Percentiles rank a stretch among this genome's conserved stretches.
phyloP scores from a whole-genome alignment of 2,888 invertebrate species.

The Lepetodrilus schrolli region DNA sequence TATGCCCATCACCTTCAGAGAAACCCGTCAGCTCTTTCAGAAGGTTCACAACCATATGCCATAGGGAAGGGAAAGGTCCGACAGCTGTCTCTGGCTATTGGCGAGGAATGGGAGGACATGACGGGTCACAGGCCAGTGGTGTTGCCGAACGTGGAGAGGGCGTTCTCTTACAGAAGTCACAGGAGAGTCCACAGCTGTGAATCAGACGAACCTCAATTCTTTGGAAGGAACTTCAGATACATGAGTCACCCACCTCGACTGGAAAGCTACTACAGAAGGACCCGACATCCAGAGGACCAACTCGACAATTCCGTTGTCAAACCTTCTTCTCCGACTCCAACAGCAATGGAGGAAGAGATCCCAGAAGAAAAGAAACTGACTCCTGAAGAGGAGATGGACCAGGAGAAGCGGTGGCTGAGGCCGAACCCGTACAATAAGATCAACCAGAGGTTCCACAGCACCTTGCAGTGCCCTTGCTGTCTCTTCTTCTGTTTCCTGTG shows the following conservation, averaged over 20 bases:
- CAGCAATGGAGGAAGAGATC: background rate
- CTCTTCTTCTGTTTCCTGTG: constrained; percentile 61
- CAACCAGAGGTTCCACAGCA: constrained; percentile 55
- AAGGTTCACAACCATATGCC: background rate
- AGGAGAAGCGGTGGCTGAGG: constrained; percentile 11
- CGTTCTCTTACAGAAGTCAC: constrained; percentile 12
- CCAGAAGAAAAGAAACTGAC: background rate
- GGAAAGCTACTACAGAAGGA: background rate
- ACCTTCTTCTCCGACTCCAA: background rate
- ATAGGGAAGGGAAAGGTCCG: background rate
- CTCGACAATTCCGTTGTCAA: background rate
- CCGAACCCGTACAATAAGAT: constrained; percentile 56
- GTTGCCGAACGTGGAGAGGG: constrained; percentile 19
- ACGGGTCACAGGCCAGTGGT: constrained; percentile 30
- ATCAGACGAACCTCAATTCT: background rate
- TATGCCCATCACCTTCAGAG: background rate
- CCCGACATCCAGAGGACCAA: background rate
- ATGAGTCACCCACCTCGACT: constrained; percentile 20
- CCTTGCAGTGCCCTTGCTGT: constrained; percentile 57
- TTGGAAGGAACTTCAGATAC: background rate
- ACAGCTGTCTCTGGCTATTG: constrained; percentile 48
- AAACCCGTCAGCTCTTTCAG: constrained; percentile 1
- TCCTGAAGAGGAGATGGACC: background rate
- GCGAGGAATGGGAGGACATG: constrained; percentile 59
- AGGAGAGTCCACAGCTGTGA: background rate